A percentile compares a stretch with the other conserved stretches of the same genome.
phyloP scores from a whole-genome alignment of 1,140 invertebrate genomes.

The Triops cancriformis region DNA sequence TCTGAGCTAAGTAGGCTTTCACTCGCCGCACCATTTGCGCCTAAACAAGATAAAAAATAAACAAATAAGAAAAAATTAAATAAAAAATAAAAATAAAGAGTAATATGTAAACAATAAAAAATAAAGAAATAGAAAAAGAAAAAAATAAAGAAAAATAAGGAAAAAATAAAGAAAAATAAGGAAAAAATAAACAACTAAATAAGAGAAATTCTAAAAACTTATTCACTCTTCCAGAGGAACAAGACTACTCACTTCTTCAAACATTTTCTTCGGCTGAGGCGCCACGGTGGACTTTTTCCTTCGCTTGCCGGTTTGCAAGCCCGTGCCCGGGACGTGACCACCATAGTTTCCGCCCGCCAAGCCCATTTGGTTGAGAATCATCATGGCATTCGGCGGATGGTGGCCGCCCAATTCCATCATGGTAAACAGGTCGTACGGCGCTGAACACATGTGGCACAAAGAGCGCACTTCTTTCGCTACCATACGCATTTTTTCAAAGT shows the following conservation, averaged over 20 bases:
- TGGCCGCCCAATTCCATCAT: conserved; percentile 76
- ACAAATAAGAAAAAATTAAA: conserved; percentile 19
- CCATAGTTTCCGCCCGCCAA: conserved; percentile 42
- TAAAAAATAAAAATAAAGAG: too few species aligned
- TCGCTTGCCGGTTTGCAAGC: conserved; percentile 66
- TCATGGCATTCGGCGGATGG: conserved; percentile 76
- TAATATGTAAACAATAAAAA: too few species aligned
- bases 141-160: conserved; percentile 14
- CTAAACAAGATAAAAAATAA: conserved; percentile 38
- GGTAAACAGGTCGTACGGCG: conserved; percentile 76
- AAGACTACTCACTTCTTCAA: conserved; percentile 64
- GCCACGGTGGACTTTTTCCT: conserved; percentile 83
- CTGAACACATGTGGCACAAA: conserved; percentile 90
- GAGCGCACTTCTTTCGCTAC: conserved; percentile 94
- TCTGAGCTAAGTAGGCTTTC: conserved; percentile 86
- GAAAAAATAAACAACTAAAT: too few species aligned
- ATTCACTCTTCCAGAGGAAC: not conserved
- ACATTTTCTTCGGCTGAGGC: conserved; percentile 96
- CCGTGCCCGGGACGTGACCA: conserved; percentile 41
- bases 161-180: too few species aligned
- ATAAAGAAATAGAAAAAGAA: too few species aligned
- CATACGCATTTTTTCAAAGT: conserved; percentile 98
- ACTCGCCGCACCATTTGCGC: conserved; percentile 94
- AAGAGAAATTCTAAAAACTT: too few species aligned
- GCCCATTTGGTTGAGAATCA: conserved; percentile 71